A percentile compares a stretch with the other conserved stretches of the same genome.
Evolutionary conservation across 2,797 vertebrate species (phyloP).

Genomic region (Anniella stebbinsi): DNA sequence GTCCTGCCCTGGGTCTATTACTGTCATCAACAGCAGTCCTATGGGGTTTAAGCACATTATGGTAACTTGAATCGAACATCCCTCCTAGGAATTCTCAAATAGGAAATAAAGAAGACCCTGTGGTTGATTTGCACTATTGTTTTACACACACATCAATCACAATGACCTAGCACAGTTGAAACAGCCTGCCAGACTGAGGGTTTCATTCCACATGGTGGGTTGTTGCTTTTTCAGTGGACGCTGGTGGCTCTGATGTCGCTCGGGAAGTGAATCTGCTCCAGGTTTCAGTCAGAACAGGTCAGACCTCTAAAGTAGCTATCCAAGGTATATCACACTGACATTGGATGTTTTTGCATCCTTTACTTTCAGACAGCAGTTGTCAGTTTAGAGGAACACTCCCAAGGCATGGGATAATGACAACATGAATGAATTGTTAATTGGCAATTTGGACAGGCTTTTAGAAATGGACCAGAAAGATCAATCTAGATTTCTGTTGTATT

Average conservation of each 20-base stretch:
- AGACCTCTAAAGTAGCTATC: no score
- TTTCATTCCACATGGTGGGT: background rate
- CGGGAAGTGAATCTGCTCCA: no score
- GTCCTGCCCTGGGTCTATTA: background rate
- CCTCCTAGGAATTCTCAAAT: background rate
- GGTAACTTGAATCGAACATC: no score
- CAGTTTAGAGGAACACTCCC: background rate
- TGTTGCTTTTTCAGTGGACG: background rate
- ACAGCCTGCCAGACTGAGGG: background rate
- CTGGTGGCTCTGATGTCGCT: no score
- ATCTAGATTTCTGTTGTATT: constrained; percentile 29
- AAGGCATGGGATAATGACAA: constrained; percentile 1
- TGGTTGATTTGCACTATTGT: background rate
- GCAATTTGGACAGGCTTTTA: constrained; percentile 17
- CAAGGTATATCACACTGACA: no score
- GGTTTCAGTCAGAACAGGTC: no score
- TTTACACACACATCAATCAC: background rate
- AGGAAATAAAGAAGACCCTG: background rate
- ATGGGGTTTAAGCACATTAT: background rate
- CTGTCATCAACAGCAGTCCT: background rate
- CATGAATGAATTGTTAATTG: constrained; percentile 32
- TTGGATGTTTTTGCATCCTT: background rate
- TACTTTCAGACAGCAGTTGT: background rate
- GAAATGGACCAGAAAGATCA: constrained; percentile 28
- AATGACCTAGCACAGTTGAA: background rate